phyloP scores from a whole-genome alignment of 1,140 invertebrate species.

The Reticulitermes speratus region DNA sequence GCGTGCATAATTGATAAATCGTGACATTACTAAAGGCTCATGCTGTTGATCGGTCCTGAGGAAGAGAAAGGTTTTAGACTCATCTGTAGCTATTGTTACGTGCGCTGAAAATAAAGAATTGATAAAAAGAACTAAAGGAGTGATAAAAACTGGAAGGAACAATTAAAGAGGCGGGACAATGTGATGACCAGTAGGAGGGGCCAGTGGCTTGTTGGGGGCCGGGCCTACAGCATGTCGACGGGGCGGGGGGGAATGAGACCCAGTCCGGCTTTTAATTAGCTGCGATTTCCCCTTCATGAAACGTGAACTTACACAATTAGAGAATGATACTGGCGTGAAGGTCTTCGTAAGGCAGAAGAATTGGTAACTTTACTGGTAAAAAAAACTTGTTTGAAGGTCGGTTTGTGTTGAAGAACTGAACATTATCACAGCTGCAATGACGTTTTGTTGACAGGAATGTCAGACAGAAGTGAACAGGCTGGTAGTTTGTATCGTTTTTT shows the following conservation, averaged over 20 bases:
- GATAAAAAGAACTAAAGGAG: background rate
- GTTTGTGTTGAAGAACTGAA: background rate
- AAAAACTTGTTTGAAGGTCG: no score
- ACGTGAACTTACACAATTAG: background rate
- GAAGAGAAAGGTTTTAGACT: background rate
- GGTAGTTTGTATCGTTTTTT: no score
- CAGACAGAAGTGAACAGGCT: background rate
- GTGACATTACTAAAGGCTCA: background rate
- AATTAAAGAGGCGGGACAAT: background rate
- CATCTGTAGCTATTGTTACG: background rate
- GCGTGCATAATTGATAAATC: no score
- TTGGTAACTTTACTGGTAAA: background rate
- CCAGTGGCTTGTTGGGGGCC: background rate
- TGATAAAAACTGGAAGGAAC: background rate
- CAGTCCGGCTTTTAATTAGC: slow-evolving; percentile 18
- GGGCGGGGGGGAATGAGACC: no score
- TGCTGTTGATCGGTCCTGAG: background rate
- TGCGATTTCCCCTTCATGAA: background rate
- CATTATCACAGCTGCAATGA: background rate
- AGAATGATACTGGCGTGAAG: background rate
- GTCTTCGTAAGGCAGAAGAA: background rate
- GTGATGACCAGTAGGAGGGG: background rate
- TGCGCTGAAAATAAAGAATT: background rate
- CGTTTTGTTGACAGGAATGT: background rate
- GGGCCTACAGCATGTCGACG: background rate